Evolutionary conservation across 1,140 invertebrate genomes (phyloP).

Genomic region (Cylas formicarius): DNA sequence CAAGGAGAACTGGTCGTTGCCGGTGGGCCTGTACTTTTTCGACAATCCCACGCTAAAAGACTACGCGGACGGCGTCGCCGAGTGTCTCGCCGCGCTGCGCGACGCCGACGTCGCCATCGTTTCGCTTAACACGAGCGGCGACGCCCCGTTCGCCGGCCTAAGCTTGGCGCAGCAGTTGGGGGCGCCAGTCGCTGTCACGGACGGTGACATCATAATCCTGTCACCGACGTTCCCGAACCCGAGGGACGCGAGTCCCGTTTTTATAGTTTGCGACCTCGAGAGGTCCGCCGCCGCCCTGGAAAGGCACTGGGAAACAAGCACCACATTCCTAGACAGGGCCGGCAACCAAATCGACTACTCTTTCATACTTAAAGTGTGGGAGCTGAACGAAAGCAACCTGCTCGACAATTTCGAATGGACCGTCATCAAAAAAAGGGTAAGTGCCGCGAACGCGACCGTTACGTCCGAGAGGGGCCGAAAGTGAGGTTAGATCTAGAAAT

Average conservation of each 20-base stretch:
- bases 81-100: slow-evolving; percentile 6
- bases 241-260: no score
- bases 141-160: slow-evolving; percentile 8
- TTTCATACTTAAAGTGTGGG: slow-evolving; percentile 1
- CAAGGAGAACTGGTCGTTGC: slow-evolving; percentile 16
- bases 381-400: slow-evolving; percentile 6
- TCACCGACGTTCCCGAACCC: no score
- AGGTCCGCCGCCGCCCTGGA: slow-evolving; percentile 9
- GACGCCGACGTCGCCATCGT: slow-evolving; percentile 6
- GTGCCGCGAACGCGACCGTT: no score
- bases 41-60: slow-evolving; percentile 14
- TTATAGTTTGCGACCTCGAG: slow-evolving; percentile 4
- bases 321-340: not conserved
- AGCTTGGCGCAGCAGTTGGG: slow-evolving; percentile 11
- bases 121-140: slow-evolving; percentile 10
- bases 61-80: slow-evolving; percentile 10
- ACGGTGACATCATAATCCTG: no score
- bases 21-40: slow-evolving; percentile 12
- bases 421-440: slow-evolving; percentile 16
- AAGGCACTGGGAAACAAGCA: slow-evolving; percentile 7
- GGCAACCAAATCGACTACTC: slow-evolving; percentile 2
- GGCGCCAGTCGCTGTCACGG: no score
- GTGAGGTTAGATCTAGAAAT: no score
- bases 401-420: slow-evolving; percentile 11
- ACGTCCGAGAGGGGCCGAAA: no score